phyloP scores from a whole-genome alignment of 2,797 vertebrate species.

The Coilia nasus region DNA sequence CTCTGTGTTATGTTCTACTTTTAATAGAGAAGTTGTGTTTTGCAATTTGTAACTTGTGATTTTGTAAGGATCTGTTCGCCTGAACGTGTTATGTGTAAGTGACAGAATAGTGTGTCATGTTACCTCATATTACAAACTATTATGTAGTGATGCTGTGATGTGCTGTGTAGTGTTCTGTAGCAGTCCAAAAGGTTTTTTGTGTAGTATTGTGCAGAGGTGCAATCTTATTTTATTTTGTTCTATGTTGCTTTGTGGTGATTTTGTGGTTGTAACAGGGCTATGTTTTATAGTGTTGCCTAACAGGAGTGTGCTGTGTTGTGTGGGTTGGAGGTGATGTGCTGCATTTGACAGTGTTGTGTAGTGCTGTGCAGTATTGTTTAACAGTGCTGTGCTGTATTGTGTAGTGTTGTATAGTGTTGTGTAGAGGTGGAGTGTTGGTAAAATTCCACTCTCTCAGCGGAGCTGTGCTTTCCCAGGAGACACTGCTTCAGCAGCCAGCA shows the following conservation, averaged over 20 bases:
- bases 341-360: not conserved
- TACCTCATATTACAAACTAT: not conserved
- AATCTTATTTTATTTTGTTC: not conserved
- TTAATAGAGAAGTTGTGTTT: too few species aligned
- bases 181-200: not conserved
- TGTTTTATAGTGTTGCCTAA: not conserved
- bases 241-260: not conserved
- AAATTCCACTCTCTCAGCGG: constrained; percentile 50
- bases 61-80: too few species aligned
- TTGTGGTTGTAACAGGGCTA: not conserved
- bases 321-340: not conserved
- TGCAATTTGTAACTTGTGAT: too few species aligned
- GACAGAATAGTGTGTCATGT: not conserved
- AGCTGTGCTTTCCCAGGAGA: constrained; percentile 57
- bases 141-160: not conserved
- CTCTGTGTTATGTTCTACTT: too few species aligned
- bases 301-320: not conserved
- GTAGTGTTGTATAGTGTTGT: constrained; percentile 34
- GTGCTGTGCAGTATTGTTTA: not conserved
- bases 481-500: constrained; percentile 55
- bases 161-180: not conserved
- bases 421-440: constrained; percentile 46
- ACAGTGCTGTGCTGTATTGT: not conserved
- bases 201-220: not conserved
- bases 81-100: too few species aligned